phyloP scores from a whole-genome alignment of 2,797 vertebrate genomes.

The Bufotes viridis region DNA sequence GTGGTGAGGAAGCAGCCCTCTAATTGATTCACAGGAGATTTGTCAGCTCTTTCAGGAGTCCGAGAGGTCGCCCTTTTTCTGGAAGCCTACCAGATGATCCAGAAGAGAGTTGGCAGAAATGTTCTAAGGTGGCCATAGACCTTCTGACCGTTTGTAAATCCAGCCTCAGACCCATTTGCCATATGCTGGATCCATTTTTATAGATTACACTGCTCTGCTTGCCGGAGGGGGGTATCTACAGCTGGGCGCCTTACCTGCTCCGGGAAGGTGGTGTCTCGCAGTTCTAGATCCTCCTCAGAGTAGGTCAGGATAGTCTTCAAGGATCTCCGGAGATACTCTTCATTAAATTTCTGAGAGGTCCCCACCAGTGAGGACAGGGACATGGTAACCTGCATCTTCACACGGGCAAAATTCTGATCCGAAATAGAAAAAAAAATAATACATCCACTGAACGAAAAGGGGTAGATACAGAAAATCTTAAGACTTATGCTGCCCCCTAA shows the following conservation, averaged over 20 bases:
- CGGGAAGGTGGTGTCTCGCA: constrained; percentile 85
- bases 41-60: too few species aligned
- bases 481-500: neutral
- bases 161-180: neutral
- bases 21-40: too few species aligned
- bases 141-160: too few species aligned
- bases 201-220: neutral
- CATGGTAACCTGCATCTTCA: constrained; percentile 97
- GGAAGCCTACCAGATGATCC: too few species aligned
- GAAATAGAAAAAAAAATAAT: too few species aligned
- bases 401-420: constrained; percentile 88
- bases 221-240: neutral
- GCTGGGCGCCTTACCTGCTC: constrained; percentile 79
- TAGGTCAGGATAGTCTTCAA: constrained; percentile 93
- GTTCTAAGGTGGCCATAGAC: too few species aligned
- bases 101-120: too few species aligned
- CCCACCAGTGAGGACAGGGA: constrained; percentile 91
- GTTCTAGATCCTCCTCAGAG: constrained; percentile 86
- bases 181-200: neutral
- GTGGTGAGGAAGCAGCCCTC: too few species aligned
- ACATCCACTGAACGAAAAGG: too few species aligned
- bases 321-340: constrained; percentile 87
- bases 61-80: too few species aligned
- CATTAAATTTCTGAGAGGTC: constrained; percentile 87
- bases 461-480: neutral